Evolutionary conservation across 2,797 vertebrate species (phyloP).

Genomic region (Numenius phaeopus): DNA sequence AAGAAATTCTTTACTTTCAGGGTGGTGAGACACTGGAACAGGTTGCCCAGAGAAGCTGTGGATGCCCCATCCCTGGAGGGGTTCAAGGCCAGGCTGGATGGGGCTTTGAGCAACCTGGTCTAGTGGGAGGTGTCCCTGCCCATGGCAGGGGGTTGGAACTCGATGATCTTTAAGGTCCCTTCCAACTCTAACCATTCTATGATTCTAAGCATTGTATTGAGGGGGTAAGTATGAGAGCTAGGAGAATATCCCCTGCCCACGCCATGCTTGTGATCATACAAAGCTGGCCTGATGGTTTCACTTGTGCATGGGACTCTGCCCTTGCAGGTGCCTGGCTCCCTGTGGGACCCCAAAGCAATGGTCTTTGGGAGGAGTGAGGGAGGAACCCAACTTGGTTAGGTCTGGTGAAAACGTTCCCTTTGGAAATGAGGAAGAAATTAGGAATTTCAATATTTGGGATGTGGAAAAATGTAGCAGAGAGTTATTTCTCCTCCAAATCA

Average conservation of each 20-base stretch:
- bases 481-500: not conserved
- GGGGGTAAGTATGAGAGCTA: not conserved
- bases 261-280: not conserved
- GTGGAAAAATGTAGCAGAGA: not conserved
- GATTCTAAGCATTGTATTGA: not conserved
- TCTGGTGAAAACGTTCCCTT: not conserved
- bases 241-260: not conserved
- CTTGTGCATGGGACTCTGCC: not conserved
- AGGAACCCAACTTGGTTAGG: accelerated
- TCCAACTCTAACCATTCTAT: too few relatives aligned
- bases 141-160: too few relatives aligned
- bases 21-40: too few relatives aligned
- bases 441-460: not conserved
- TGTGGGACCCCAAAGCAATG: not conserved
- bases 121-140: too few relatives aligned
- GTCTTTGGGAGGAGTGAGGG: not conserved
- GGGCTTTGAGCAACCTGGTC: too few relatives aligned
- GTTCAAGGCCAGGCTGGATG: too few relatives aligned
- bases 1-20: too few relatives aligned
- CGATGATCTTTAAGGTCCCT: too few relatives aligned
- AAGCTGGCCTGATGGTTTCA: not conserved
- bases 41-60: too few relatives aligned
- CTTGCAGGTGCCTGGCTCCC: not conserved
- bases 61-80: too few relatives aligned
- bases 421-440: not conserved